Base-by-base conservation (phyloP, 64 coral and sea anemone genomes). In the Orbicella faveolata region DNA sequence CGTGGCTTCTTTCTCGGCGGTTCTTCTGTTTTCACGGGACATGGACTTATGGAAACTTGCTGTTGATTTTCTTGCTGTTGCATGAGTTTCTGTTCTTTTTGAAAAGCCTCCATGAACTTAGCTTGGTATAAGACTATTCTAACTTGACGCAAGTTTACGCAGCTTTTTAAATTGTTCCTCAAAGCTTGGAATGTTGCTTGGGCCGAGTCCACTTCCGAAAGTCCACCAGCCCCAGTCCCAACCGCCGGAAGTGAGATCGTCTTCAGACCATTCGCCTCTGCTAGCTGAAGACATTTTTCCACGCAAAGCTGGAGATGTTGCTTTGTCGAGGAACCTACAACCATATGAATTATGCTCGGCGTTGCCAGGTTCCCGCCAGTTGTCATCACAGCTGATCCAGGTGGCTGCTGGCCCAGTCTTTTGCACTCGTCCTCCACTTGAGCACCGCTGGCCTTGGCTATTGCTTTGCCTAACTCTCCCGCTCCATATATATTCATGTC, bases 401-500 rank as follows among this genome's bases (percentile, higher is more conserved):
- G 17, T 36, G 73, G 13, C 26, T 76, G 73, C 73, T 88, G 77
- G 1, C 94, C 94, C 63, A 78, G 34, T 13, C 52, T 68, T 23
- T 4, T 85, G 17, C 85, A 92, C 63, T 95, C 94, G n/a, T 25
- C 16, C 59, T 95, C 63, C 21, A 95, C 78, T 64, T 63, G 69
- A 55, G 62, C 17, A 61, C 90, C 89, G 23, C 75, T 73, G 12
- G 78, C 86, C 20, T 11, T 44, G 44, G 89, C 67, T n/a, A 95
- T 57, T 57, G 77, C 84, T 79, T 92, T 84, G 39, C 94, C 81
- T 12, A 95, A 36, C 30, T 68, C 86, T 9, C 94, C 94, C 26
- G 94, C 94, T 0, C 74, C 75, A 16, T 61, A 15, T 84, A 95
- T 89, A 7, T 85, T 65, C 94, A 95, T 88, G 73, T 88, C 73